Conservation (phyloP, 2,797 vertebrate genomes). For the Xenopus petersii region DNA sequence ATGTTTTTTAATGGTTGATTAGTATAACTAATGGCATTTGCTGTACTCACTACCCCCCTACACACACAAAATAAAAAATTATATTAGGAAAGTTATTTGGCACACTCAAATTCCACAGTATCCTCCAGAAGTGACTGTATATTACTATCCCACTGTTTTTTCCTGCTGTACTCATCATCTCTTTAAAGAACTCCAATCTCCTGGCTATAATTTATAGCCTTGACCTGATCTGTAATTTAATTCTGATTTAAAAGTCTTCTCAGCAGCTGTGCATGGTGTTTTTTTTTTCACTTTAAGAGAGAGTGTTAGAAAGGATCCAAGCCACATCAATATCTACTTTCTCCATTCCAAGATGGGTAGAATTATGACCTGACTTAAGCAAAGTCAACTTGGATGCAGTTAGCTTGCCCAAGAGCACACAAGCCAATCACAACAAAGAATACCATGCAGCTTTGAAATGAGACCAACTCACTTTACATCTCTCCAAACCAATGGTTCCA, state of each 20-base stretch:
- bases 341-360: not conserved
- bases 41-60: too few relatives aligned
- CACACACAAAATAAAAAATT: too few relatives aligned
- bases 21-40: too few relatives aligned
- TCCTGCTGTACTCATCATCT: not conserved
- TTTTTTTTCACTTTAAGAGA: slow-evolving; percentile 11
- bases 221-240: slow-evolving; percentile 13
- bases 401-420: not conserved
- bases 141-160: not conserved
- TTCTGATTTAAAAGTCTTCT: slow-evolving; percentile 10
- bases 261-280: slow-evolving; percentile 20
- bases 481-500: not conserved
- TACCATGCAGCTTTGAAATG: slow-evolving; percentile 3
- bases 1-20: too few relatives aligned
- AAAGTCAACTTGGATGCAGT: slow-evolving; percentile 18
- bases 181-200: not conserved
- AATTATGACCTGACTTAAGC: slow-evolving; percentile 25
- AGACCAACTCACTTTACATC: slow-evolving; percentile 9
- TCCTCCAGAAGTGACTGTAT: not conserved
- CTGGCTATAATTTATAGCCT: not conserved
- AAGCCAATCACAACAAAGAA: slow-evolving; percentile 29
- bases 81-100: too few relatives aligned
- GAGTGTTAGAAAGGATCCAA: slow-evolving; percentile 9
- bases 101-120: too few relatives aligned
- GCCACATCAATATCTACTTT: slow-evolving; percentile 26